Base-by-base conservation (phyloP, 2,113 vertebrate genomes). In the Siphamia tubifer region DNA sequence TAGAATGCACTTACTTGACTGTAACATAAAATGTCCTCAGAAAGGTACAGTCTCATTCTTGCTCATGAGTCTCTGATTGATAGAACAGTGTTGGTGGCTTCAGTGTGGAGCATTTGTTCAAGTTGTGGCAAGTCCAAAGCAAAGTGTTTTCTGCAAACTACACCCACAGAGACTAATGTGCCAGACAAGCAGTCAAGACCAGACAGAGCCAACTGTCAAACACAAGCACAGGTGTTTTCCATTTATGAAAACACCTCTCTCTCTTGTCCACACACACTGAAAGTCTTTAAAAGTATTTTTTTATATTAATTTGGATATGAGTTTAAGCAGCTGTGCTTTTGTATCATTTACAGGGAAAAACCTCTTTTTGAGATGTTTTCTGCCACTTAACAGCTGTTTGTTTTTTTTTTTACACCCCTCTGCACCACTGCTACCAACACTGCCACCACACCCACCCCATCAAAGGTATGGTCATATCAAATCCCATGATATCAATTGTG, bases 1-100 rank as follows among this genome's bases (percentile, higher is more conserved):
- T 56, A 56, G 32, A 34, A 66, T n/a, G 66, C 31, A 20, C 23
- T 16, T 2, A 53, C 28, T 34, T 38, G 2, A 11, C 47, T 40
- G n/a, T 25, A 28, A 61, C 31, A 38, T 51, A 35, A 30, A 21
- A 24, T 15, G 12, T 12, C 40, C n/a, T n/a, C n/a, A n/a, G n/a
- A n/a, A n/a, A n/a, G n/a, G n/a, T n/a, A n/a, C n/a, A n/a, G n/a
- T n/a, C n/a, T n/a, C n/a, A n/a, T n/a, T n/a, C n/a, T n/a, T n/a
- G n/a, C n/a, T n/a, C n/a, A n/a, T n/a, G 60, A 48, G 74, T 69
- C 61, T 76, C 35, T 68, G 73, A 73, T 82, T 72, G 48, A 78
- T 15, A 71, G n/a, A n/a, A n/a, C n/a, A 74, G 58, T 66, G 63
- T 40, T 52, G 40, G 52, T 64, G 58, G 60, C 39, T 68, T 74